Evolutionary conservation across 2,888 invertebrate species (phyloP).

Genomic region (Nomada ruficornis): DNA sequence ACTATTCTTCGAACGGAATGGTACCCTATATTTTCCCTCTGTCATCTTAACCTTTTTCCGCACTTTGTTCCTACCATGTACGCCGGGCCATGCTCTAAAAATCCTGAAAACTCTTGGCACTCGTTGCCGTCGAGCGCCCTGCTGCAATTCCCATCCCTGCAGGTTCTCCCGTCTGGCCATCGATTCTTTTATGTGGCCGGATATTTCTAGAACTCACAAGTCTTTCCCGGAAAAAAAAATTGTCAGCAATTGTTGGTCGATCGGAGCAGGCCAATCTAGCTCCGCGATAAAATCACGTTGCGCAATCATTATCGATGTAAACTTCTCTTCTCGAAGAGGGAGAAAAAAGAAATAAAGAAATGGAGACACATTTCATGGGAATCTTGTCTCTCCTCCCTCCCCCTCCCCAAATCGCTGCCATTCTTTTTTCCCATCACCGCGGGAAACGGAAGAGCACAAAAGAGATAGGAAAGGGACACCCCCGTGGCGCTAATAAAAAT

Average conservation of each 20-base stretch:
- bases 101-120: not conserved
- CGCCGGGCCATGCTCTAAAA: not conserved
- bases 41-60: not conserved
- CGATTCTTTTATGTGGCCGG: not conserved
- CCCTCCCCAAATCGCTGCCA: not conserved
- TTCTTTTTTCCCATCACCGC: not conserved
- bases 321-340: constrained; percentile 43
- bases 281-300: constrained; percentile 60
- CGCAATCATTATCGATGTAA: constrained; percentile 67
- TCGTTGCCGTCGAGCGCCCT: too few relatives aligned
- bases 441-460: constrained; percentile 20
- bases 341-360: constrained; percentile 28
- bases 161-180: not conserved
- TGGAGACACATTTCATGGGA: constrained; percentile 50
- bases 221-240: constrained; percentile 26
- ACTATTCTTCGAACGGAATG: not conserved
- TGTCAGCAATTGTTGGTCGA: constrained; percentile 57
- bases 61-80: not conserved
- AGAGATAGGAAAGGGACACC: constrained; percentile 3
- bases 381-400: constrained; percentile 7
- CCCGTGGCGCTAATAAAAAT: constrained; percentile 52
- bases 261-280: constrained; percentile 64
- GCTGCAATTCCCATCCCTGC: not conserved
- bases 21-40: not conserved
- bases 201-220: not conserved